Evolutionary conservation across 2,113 vertebrate genomes (phyloP).

Genomic region (Etia nguti): DNA sequence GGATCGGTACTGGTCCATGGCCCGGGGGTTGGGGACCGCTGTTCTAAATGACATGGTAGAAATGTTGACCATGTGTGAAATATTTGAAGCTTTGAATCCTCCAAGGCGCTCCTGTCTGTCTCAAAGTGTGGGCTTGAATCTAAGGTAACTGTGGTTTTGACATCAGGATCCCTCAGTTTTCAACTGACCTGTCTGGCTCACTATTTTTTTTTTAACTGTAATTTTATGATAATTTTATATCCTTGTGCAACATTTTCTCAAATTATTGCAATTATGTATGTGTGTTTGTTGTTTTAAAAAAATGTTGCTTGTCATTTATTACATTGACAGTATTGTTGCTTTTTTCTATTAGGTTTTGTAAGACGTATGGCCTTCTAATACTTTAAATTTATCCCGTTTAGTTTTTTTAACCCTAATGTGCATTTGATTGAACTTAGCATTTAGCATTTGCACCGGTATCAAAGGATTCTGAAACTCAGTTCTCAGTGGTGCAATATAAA

Average conservation of each 20-base stretch:
- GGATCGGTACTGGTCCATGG: no score
- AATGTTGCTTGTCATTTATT: not conserved
- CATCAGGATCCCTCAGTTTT: rapidly evolving
- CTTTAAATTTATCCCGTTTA: not conserved
- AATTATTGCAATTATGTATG: not conserved
- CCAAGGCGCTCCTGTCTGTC: not conserved
- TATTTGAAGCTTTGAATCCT: not conserved
- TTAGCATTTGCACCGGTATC: not conserved
- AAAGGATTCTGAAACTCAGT: not conserved
- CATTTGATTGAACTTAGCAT: not conserved
- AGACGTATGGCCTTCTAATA: not conserved
- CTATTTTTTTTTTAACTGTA: not conserved
- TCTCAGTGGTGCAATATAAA: not conserved
- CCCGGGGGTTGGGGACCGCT: no score
- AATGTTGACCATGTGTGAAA: no score
- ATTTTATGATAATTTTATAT: not conserved
- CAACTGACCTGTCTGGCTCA: no score
- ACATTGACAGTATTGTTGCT: not conserved
- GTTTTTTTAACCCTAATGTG: not conserved
- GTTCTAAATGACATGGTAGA: not conserved
- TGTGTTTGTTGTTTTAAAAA: not conserved
- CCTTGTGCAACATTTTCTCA: not conserved
- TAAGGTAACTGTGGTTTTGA: not conserved
- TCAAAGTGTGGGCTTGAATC: not conserved
- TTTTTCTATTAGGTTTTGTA: not conserved